These are phyloP conservation scores for Cetonia aurata DNA, from an alignment of 2,888 invertebrate species.

Conservation along the genomic window DNA sequence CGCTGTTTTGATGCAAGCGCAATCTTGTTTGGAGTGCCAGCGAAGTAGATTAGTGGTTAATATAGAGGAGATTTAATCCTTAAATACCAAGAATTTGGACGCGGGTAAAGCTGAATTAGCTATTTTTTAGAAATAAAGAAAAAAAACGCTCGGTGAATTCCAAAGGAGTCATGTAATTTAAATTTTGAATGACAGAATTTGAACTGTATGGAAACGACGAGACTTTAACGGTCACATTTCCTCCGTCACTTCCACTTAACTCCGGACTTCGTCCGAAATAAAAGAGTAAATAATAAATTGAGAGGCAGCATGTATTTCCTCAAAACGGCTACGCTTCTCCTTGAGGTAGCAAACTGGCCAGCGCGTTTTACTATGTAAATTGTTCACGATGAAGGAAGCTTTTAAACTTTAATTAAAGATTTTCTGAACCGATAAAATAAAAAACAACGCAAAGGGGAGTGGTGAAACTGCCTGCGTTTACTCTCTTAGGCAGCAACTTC, in stretches of 20 bases:
- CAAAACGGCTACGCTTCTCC: neutral
- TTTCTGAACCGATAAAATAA: constrained; percentile 17
- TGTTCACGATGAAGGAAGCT: constrained; percentile 16
- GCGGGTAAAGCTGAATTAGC: no score
- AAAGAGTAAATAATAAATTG: neutral
- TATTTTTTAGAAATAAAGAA: no score
- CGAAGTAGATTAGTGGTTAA: no score
- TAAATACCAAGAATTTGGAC: no score
- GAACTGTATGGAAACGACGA: neutral
- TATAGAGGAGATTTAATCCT: no score
- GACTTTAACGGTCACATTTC: neutral
- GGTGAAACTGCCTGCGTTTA: no score
- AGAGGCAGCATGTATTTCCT: neutral
- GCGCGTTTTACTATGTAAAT: constrained; percentile 19
- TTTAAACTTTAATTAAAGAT: constrained; percentile 44
- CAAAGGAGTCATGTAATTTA: no score
- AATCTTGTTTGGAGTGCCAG: neutral
- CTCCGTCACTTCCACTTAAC: neutral
- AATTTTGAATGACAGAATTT: no score
- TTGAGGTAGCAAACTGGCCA: neutral
- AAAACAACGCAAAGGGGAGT: neutral
- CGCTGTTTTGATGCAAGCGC: neutral
- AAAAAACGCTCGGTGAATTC: no score
- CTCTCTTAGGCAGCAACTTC: no score
- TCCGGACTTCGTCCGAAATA: neutral